Evolutionary conservation across 1,140 invertebrate genomes (phyloP).

Genomic region (Amyelois transitella): DNA sequence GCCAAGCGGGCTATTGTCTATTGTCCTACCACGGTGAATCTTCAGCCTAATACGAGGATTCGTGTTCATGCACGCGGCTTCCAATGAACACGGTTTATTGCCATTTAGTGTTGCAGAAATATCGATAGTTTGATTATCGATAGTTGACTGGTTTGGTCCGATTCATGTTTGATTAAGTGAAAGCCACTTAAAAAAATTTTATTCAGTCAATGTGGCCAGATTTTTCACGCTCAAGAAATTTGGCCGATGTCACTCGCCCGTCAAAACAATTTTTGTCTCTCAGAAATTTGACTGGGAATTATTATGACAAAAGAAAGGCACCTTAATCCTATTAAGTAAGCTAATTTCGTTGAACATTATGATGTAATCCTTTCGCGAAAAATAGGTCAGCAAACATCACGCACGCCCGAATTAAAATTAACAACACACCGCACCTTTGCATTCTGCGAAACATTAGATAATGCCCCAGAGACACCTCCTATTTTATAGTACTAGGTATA

Average conservation of each 20-base stretch:
- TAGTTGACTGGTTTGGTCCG: too few relatives aligned
- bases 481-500: too few relatives aligned
- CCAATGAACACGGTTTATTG: neutral
- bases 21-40: constrained; percentile 25
- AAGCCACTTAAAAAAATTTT: too few relatives aligned
- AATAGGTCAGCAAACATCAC: constrained; percentile 20
- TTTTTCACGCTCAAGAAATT: neutral
- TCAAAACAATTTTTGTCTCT: neutral
- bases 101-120: too few relatives aligned
- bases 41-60: neutral
- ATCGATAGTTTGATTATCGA: too few relatives aligned
- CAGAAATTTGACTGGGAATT: neutral
- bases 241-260: neutral
- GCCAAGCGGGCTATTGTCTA: constrained; percentile 35
- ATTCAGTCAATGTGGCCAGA: too few relatives aligned
- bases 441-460: constrained; percentile 1
- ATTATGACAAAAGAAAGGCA: neutral
- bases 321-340: neutral
- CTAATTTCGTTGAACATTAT: constrained; percentile 1
- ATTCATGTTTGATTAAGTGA: too few relatives aligned
- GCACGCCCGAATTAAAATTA: neutral
- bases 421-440: neutral
- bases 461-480: neutral
- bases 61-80: neutral
- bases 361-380: constrained; percentile 3